Base-by-base conservation (phyloP, 2,113 vertebrate species). In the Acanthochromis polyacanthus region DNA sequence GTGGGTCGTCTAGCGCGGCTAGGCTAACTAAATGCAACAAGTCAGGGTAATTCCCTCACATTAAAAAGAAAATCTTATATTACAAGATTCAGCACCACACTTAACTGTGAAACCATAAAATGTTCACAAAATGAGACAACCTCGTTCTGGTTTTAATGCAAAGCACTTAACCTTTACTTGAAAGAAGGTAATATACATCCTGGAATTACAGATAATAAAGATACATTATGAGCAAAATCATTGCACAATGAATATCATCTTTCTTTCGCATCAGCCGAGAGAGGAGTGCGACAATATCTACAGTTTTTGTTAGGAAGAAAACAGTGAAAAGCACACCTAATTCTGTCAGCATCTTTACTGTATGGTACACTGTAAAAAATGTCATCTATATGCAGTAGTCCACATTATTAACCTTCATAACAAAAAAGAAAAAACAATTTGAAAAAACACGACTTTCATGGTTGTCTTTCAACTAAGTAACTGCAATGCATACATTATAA, bases 131-230 rank as follows among this genome's bases (percentile, higher is more conserved):
- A 45, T 3, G 28, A 86, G 46, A 87, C 69, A 23, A 68, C 22
- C 51, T 22, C 8, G 25, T 55, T 90, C 71, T 80, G 73, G 66
- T 89, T 89, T 91, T 92, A 96, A 95, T 95, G 95, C 93, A 95
- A 95, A 96, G 94, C 93, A 94, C 88, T 93, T 93, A 91, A 93
- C 83, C 90, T 95, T 95, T 95, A 95, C 92, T 95, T 90, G 90
- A 94, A 95, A 95, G 93, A 95, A 95, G 93, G 90, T 95, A 94
- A 95, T 95, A 94, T 95, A 95, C 93, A 95, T 94, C 94, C 93
- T 94, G 93, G 91, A 93, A 94, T 94, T 92, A 95, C 94, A 94
- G 93, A 94, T 93, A 94, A 93, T 94, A 93, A 94, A 94, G 93
- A 94, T 93, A 95, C 93, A 95, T 91, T 91, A 93, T 93, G 93